phyloP scores from a whole-genome alignment of 2,797 vertebrate species.

The Serranus cabrilla region DNA sequence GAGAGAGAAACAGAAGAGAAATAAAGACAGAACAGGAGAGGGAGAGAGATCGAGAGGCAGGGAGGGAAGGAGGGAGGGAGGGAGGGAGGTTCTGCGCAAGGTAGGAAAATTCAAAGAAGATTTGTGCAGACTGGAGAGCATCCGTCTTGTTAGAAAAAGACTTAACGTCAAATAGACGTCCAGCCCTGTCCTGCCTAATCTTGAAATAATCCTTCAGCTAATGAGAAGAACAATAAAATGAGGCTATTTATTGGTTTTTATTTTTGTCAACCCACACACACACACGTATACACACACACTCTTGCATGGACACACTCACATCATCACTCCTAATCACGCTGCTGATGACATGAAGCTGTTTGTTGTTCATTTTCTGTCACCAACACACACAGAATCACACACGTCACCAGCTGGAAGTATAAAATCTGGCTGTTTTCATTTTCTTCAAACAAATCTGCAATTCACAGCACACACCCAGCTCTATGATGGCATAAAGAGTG shows the following conservation, averaged over 20 bases:
- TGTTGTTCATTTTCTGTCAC: slow-evolving; percentile 55
- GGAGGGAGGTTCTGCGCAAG: slow-evolving; percentile 52
- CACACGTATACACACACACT: slow-evolving; percentile 1
- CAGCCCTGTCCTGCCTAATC: slow-evolving; percentile 66
- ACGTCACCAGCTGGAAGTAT: slow-evolving; percentile 21
- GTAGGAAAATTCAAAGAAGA: slow-evolving; percentile 81
- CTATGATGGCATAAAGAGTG: background rate
- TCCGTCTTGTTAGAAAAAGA: slow-evolving; percentile 69
- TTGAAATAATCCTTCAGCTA: slow-evolving; percentile 70
- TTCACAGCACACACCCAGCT: slow-evolving; percentile 14
- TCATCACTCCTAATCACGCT: slow-evolving; percentile 13
- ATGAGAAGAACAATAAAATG: slow-evolving; percentile 60
- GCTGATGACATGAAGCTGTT: slow-evolving; percentile 46
- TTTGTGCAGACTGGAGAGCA: slow-evolving; percentile 90
- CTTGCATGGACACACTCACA: slow-evolving; percentile 15
- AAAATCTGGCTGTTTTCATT: slow-evolving; percentile 32
- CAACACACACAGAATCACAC: slow-evolving; percentile 3
- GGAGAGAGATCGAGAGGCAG: slow-evolving; percentile 48
- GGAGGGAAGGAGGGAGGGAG: slow-evolving; percentile 24
- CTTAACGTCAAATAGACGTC: slow-evolving; percentile 79
- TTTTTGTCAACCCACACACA: slow-evolving; percentile 47
- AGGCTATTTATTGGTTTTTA: slow-evolving; percentile 46
- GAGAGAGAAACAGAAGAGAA: slow-evolving; percentile 72
- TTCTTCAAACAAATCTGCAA: background rate
- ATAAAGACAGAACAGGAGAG: slow-evolving; percentile 77